These are phyloP conservation scores for Tetramorium simillimum DNA, from an alignment of 1,140 invertebrate species.

Conservation along the genomic window DNA sequence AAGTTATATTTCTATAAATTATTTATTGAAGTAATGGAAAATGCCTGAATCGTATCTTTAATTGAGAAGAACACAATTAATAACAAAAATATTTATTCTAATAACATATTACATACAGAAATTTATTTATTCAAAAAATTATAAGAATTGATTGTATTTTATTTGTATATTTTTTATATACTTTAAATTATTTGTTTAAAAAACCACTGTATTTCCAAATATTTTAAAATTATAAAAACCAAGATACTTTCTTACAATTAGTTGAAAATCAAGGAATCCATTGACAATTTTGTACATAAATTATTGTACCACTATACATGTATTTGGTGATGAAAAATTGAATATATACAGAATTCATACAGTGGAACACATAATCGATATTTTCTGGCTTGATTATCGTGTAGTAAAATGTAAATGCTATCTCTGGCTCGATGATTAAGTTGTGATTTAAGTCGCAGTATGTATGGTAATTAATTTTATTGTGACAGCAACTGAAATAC, in stretches of 20 bases:
- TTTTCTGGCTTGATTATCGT: slow-evolving; percentile 31
- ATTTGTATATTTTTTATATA: neutral
- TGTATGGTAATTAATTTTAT: slow-evolving; percentile 51
- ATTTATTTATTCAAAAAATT: neutral
- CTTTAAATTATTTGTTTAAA: neutral
- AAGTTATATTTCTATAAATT: neutral
- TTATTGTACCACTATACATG: neutral
- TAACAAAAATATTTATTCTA: neutral
- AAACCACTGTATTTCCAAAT: neutral
- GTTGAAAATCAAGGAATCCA: neutral
- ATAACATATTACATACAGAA: neutral
- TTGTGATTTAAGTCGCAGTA: slow-evolving; percentile 32
- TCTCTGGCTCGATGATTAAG: neutral
- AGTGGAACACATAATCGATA: slow-evolving; percentile 5
- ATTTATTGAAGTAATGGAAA: neutral
- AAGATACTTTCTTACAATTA: neutral
- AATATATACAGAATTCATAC: neutral
- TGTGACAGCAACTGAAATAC: slow-evolving; percentile 25
- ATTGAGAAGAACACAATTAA: neutral
- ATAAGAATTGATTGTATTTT: neutral
- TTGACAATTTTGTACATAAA: slow-evolving; percentile 3
- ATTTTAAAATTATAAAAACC: neutral
- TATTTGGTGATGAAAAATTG: neutral
- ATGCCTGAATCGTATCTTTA: neutral
- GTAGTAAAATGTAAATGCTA: slow-evolving; percentile 33